Conservation (phyloP, 64 coral and sea anemone species). For the Stichodactyla mertensii region DNA sequence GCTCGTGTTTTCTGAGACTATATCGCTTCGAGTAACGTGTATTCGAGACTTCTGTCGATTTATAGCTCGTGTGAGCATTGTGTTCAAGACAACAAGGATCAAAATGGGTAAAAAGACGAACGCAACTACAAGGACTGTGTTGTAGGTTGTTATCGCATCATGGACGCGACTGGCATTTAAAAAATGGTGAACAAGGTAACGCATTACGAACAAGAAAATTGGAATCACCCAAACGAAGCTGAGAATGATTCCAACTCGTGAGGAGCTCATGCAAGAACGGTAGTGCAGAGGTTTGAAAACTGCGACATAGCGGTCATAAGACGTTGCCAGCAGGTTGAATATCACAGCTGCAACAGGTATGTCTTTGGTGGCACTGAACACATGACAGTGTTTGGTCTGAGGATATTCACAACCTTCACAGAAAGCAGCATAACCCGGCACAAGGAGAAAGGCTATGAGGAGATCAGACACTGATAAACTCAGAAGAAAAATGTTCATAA, state of each 20-base stretch:
- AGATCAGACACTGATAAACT: conserved; percentile 48
- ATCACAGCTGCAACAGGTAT: neutral
- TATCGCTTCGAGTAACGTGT: neutral
- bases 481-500: conserved; percentile 61
- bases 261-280: neutral
- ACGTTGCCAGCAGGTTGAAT: conserved; percentile 50
- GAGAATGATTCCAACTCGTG: conserved; percentile 20
- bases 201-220: neutral
- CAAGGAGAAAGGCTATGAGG: conserved; percentile 24
- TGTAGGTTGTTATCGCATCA: neutral
- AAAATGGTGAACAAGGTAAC: neutral
- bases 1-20: neutral
- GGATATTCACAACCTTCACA: conserved; percentile 34
- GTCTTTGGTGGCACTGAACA: conserved; percentile 30
- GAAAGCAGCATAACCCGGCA: conserved; percentile 39
- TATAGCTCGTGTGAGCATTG: conserved; percentile 10
- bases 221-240: conserved; percentile 26
- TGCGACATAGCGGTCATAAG: conserved; percentile 47
- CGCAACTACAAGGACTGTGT: neutral
- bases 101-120: neutral
- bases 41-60: neutral
- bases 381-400: conserved; percentile 18
- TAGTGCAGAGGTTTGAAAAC: conserved; percentile 52
- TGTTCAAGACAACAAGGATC: conserved; percentile 18
- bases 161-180: neutral